A percentile compares a stretch with the other conserved stretches of the same genome.
Evolutionary conservation across 2,797 vertebrate genomes (phyloP).

Genomic region (Eupleurogrammus muticus): DNA sequence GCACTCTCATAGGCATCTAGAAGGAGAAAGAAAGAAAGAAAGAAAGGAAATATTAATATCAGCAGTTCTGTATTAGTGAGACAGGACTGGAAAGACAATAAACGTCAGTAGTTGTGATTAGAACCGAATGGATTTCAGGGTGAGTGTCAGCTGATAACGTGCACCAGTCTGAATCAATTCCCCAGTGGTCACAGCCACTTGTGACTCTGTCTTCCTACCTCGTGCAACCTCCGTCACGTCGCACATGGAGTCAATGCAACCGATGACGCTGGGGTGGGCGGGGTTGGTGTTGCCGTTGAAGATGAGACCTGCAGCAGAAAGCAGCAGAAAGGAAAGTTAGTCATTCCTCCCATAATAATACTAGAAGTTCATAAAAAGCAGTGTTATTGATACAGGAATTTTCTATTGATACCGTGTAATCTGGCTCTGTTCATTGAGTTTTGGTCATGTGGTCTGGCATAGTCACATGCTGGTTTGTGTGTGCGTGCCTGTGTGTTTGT

Average conservation of each 20-base stretch:
- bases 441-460: not conserved
- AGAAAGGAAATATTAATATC: not conserved
- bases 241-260: conserved; percentile 90
- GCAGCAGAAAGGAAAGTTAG: not conserved
- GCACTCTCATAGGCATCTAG: conserved; percentile 91
- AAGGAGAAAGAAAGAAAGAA: not conserved
- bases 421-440: not conserved
- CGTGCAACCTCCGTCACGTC: conserved; percentile 85
- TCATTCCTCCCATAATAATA: not conserved
- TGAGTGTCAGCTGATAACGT: not conserved
- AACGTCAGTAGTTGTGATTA: not conserved
- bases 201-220: conserved; percentile 75
- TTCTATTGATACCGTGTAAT: not conserved
- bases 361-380: not conserved
- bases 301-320: conserved; percentile 81
- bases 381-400: not conserved
- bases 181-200: not conserved
- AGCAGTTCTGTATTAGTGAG: no score
- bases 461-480: not conserved
- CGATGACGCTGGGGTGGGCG: conserved; percentile 88
- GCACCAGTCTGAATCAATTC: not conserved
- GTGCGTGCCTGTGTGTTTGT: not conserved
- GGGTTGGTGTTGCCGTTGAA: conserved; percentile 89
- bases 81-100: not conserved
- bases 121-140: no score